phyloP scores from a whole-genome alignment of 1,140 invertebrate species.

The Hirudo medicinalis region DNA sequence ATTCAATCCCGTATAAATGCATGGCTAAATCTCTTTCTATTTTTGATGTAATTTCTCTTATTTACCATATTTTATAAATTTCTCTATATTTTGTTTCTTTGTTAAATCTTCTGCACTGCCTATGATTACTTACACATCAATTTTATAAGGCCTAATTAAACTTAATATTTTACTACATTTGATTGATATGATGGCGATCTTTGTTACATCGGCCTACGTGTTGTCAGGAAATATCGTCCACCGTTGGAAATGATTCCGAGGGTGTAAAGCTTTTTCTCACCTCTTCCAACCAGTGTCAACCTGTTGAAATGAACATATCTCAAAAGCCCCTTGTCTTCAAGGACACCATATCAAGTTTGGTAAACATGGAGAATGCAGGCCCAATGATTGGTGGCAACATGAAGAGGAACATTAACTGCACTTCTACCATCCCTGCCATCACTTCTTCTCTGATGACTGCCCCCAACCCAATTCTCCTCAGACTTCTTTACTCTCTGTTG shows the following conservation, averaged over 20 bases:
- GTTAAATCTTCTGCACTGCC: background rate
- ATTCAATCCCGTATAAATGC: too few species aligned
- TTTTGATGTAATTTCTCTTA: background rate
- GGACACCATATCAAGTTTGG: background rate
- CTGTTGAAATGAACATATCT: slow-evolving; percentile 3
- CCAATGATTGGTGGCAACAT: background rate
- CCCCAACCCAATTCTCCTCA: too few species aligned
- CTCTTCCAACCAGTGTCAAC: background rate
- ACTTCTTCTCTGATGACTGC: too few species aligned
- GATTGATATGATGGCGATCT: background rate
- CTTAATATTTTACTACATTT: background rate
- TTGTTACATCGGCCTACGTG: background rate
- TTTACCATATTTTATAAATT: slow-evolving; percentile 3
- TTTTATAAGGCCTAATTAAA: background rate
- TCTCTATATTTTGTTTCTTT: background rate
- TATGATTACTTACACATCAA: too few species aligned
- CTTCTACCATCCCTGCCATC: too few species aligned
- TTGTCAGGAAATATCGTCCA: slow-evolving; percentile 1
- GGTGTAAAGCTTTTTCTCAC: background rate
- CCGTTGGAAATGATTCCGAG: background rate
- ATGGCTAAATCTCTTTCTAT: too few species aligned
- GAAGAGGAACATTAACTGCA: background rate
- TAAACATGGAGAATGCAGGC: background rate
- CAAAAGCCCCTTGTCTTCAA: background rate
- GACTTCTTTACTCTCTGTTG: background rate